These are phyloP conservation scores for Pollachius pollachius DNA, from an alignment of 2,113 vertebrate species.

Conservation along the genomic window DNA sequence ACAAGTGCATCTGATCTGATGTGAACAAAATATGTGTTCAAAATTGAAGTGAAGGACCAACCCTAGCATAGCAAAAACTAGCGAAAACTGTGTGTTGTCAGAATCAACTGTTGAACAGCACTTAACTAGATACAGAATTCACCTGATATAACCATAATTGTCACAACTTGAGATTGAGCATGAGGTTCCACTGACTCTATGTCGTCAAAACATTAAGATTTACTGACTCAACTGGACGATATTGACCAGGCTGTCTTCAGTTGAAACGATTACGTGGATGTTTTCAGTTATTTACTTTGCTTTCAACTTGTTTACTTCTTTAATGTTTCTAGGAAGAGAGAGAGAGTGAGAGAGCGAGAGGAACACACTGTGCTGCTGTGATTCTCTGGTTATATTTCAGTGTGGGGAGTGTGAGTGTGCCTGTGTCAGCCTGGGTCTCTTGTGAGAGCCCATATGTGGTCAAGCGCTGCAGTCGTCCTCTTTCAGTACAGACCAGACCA, in stretches of 20 bases:
- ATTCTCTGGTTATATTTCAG: slow-evolving; percentile 32
- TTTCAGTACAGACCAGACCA: slow-evolving; percentile 25
- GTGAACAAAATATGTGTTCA: too few species aligned
- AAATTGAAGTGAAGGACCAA: too few species aligned
- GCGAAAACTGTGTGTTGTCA: too few species aligned
- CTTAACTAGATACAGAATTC: too few species aligned
- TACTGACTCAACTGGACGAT: slow-evolving; percentile 15
- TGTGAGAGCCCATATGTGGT: slow-evolving; percentile 10
- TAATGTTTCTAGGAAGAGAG: neutral
- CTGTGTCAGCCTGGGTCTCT: slow-evolving; percentile 25
- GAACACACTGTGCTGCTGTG: neutral
- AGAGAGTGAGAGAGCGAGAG: neutral
- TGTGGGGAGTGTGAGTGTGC: neutral
- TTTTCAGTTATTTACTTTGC: neutral
- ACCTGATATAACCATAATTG: too few species aligned
- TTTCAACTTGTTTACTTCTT: neutral
- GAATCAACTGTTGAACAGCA: too few species aligned
- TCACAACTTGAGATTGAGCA: too few species aligned
- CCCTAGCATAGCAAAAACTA: too few species aligned
- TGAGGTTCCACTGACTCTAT: slow-evolving; percentile 1
- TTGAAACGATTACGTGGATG: neutral
- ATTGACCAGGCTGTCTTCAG: neutral
- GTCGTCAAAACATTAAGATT: slow-evolving; percentile 15
- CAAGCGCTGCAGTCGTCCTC: slow-evolving; percentile 1
- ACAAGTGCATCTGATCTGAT: too few species aligned